phyloP scores from a whole-genome alignment of 1,140 invertebrate genomes.

The Neuroterus valhalla region DNA sequence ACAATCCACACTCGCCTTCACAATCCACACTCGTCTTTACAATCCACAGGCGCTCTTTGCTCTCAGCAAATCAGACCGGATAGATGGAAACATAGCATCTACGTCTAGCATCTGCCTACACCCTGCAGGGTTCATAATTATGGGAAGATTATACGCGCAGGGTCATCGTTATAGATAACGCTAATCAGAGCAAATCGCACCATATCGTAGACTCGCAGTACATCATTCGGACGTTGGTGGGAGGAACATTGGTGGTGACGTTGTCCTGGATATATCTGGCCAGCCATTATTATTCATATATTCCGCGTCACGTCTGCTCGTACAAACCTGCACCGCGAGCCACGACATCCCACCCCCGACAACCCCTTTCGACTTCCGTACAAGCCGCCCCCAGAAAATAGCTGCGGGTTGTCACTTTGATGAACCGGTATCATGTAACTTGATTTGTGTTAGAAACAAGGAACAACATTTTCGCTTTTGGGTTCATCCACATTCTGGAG shows the following conservation, averaged over 20 bases:
- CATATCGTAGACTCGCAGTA: constrained; percentile 65
- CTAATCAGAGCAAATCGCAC: constrained; percentile 72
- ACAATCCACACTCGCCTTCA: no score
- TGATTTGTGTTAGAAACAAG: neutral
- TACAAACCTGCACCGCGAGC: constrained; percentile 23
- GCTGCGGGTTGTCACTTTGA: neutral
- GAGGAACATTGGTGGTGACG: constrained; percentile 51
- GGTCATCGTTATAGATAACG: constrained; percentile 70
- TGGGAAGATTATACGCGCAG: constrained; percentile 57
- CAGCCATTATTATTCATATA: constrained; percentile 75
- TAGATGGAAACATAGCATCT: constrained; percentile 31
- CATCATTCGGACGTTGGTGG: constrained; percentile 58
- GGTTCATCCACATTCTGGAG: neutral
- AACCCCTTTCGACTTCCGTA: constrained; percentile 29
- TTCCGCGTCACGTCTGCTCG: constrained; percentile 72
- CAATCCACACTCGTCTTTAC: no score
- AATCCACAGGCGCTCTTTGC: no score
- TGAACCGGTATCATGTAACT: neutral
- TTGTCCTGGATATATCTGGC: constrained; percentile 61
- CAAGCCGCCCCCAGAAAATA: neutral
- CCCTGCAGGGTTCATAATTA: constrained; percentile 55
- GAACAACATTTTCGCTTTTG: neutral
- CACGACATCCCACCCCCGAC: constrained; percentile 15
- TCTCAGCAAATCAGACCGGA: neutral
- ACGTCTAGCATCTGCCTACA: constrained; percentile 40